Percentiles rank a stretch among this genome's conserved stretches.
Evolutionary conservation across 2,888 invertebrate genomes (phyloP).

Genomic region (Artemia sinica): DNA sequence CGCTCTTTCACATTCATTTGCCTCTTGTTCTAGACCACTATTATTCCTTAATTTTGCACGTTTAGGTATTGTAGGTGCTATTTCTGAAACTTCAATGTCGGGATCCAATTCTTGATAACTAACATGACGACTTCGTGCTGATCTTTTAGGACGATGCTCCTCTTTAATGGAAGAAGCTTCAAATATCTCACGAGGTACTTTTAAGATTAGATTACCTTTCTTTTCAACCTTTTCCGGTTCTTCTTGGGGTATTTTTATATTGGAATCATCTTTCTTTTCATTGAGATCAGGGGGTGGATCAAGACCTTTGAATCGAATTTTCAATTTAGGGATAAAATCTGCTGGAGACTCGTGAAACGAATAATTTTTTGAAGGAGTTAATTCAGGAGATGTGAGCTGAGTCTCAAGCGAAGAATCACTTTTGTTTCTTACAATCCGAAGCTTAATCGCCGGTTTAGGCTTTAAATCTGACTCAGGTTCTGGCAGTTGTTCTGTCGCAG

Average conservation of each 20-base stretch:
- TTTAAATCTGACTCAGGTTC: slow-evolving; percentile 32
- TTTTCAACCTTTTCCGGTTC: no score
- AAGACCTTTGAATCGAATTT: slow-evolving; percentile 1
- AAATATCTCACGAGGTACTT: no score
- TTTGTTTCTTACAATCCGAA: neutral
- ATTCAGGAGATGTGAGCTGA: neutral
- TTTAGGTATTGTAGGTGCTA: neutral
- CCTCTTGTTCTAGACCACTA: neutral
- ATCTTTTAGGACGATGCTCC: neutral
- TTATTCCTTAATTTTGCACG: neutral
- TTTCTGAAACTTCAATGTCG: neutral
- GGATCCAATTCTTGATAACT: slow-evolving; percentile 1
- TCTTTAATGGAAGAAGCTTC: no score
- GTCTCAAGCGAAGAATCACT: neutral
- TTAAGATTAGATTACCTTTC: no score
- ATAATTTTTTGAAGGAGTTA: neutral
- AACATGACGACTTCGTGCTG: slow-evolving; percentile 9
- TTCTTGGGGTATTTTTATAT: no score
- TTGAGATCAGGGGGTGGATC: neutral
- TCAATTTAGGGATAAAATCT: neutral
- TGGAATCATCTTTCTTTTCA: neutral
- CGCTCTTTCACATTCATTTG: neutral
- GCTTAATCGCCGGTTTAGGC: slow-evolving; percentile 28
- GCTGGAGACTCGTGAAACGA: slow-evolving; percentile 1
- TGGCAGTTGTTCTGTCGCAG: slow-evolving; percentile 29